Conservation (phyloP, 2,113 vertebrate species). For the Grus americana region DNA sequence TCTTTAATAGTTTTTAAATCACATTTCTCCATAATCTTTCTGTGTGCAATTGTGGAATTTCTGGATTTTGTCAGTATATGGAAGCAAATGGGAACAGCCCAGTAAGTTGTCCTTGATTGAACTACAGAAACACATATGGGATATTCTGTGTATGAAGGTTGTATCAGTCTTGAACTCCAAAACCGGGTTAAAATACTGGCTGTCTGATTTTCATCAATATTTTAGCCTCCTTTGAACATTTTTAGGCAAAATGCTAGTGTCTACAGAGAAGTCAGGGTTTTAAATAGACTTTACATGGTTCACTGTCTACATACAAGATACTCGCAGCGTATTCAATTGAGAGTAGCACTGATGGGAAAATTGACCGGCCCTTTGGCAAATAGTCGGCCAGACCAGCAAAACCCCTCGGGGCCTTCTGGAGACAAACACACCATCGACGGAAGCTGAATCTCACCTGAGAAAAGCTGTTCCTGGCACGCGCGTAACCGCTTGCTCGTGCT, state of each 20-base stretch:
- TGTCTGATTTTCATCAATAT: not conserved
- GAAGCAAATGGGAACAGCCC: not conserved
- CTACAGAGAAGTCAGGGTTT: not conserved
- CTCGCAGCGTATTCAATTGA: not conserved
- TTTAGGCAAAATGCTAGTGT: not conserved
- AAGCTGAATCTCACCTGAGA: not conserved
- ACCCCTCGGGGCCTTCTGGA: not conserved
- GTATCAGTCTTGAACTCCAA: not conserved
- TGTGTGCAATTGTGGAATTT: not conserved
- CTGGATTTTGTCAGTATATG: not conserved
- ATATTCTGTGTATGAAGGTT: not conserved
- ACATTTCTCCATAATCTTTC: not conserved
- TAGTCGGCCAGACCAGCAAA: not conserved
- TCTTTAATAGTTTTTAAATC: not conserved
- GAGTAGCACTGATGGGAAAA: not conserved
- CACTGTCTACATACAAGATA: not conserved
- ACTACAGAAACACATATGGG: not conserved
- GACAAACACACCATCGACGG: accelerated
- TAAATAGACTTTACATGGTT: not conserved
- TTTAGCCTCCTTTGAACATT: not conserved
- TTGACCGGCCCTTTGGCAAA: accelerated
- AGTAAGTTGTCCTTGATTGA: not conserved
- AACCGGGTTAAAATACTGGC: not conserved
- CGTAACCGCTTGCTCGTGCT: not conserved
- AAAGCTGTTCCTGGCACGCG: not conserved